Evolutionary conservation across 2,113 vertebrate species (phyloP).

Genomic region (Callaeas wilsoni): DNA sequence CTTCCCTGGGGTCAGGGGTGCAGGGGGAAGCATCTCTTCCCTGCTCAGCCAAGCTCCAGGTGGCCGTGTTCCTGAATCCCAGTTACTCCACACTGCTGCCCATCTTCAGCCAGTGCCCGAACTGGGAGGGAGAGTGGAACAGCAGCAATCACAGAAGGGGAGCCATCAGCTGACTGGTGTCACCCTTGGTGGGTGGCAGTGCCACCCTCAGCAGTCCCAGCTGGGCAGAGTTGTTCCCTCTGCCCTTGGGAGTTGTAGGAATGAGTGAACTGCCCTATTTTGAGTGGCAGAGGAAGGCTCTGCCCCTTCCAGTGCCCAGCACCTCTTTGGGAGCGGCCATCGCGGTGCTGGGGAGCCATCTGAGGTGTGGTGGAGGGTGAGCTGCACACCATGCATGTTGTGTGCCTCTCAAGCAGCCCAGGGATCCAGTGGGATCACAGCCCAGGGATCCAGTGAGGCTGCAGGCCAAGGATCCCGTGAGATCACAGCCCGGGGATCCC

Average conservation of each 20-base stretch:
- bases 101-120: conserved; percentile 86
- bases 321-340: not conserved
- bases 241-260: not conserved
- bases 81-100: conserved; percentile 85
- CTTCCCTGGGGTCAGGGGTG: not conserved
- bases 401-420: not conserved
- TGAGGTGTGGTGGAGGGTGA: accelerated
- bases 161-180: not conserved
- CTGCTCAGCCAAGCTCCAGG: conserved; percentile 80
- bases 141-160: conserved; percentile 47
- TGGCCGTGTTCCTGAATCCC: conserved; percentile 82
- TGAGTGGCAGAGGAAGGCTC: not conserved
- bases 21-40: not conserved
- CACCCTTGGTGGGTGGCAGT: not conserved
- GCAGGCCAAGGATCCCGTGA: accelerated
- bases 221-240: not conserved
- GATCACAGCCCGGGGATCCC: not conserved
- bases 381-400: accelerated
- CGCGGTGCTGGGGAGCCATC: accelerated
- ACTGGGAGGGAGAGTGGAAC: conserved; percentile 89
- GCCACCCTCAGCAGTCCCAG: not conserved
- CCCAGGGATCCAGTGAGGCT: not conserved
- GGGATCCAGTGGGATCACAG: not conserved
- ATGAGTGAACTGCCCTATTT: not conserved
- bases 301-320: not conserved